Evolutionary conservation across 2,888 invertebrate genomes (phyloP), one percentile per base, ranked within the genome.

Genomic region (Pherbina coryleti): DNA sequence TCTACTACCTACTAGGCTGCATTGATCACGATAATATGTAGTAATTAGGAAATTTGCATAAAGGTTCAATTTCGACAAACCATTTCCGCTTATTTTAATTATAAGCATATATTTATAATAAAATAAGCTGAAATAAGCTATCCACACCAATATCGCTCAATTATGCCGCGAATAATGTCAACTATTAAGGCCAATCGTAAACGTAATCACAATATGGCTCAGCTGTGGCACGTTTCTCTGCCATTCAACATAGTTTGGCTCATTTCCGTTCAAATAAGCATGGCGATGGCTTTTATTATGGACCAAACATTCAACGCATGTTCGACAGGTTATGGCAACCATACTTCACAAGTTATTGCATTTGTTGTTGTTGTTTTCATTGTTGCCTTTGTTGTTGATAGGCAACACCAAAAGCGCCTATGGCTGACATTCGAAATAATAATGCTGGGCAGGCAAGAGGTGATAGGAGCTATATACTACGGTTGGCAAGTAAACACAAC

Each of bases 211-310:
- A 70, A 66, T 66, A 25, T 31, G 37, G 28, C 31, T 34, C 34
- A 37, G 57, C 37, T 57, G 57, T 37, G 34, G 72, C 57, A 72
- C 57, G 57, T 60, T 17, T n/a, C 8, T 28, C 37, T 22, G 44
- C n/a, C 57, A 37, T 37, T 14, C 62, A 73, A 73, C 73, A 62
- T 62, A 62, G 73, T 73, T 73, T 73, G 73, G 49, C 22, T 60
- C 73, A 73, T 73, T 73, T 73, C 73, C 73, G 37, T 44, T 19
- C 73, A 73, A 73, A 73, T 49, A 73, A 73, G 17, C 60, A 28
- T 60, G 28, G 73, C 73, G 49, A 73, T 62, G 19, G 62, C 49
- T 44, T 73, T 60, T 62, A 73, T 73, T 49, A 53, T 49, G 44
- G 25, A 28, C 19, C 49, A 60, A 62, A 62, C 14, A 73, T 73